These are phyloP conservation scores for Vireo altiloquus DNA, from an alignment of 2,113 vertebrate species.

Conservation along the genomic window DNA sequence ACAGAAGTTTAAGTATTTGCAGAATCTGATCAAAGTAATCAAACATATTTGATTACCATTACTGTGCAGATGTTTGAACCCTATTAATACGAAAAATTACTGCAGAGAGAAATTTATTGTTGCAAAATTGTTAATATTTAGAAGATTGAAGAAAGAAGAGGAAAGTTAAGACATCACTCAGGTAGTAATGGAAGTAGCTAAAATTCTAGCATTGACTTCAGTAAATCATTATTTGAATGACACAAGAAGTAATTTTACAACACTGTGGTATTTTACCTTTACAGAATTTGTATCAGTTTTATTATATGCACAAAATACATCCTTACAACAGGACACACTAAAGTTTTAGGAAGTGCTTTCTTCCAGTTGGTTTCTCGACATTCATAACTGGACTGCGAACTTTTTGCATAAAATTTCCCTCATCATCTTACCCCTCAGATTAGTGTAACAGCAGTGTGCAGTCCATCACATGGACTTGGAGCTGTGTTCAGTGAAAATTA, in stretches of 20 bases:
- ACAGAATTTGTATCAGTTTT: background rate
- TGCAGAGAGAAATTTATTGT: background rate
- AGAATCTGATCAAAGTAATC: background rate
- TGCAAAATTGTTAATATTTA: background rate
- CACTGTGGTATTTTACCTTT: background rate
- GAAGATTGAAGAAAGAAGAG: background rate
- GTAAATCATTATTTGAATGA: background rate
- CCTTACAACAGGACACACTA: background rate
- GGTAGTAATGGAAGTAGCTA: background rate
- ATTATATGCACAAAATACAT: background rate
- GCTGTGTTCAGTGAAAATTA: background rate
- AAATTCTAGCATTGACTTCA: background rate
- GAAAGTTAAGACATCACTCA: background rate
- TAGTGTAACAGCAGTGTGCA: background rate
- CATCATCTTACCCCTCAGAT: background rate
- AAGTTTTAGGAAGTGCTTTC: background rate
- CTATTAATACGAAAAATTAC: background rate
- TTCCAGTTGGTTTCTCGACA: background rate
- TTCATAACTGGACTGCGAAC: background rate
- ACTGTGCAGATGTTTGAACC: background rate
- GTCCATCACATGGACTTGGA: background rate
- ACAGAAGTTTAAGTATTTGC: background rate
- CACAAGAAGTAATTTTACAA: background rate
- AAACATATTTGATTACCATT: background rate
- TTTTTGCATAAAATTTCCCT: background rate